A percentile compares a stretch with the other conserved stretches of the same genome.
These are phyloP conservation scores for Grus americana DNA, from an alignment of 2,113 vertebrate genomes.

Conservation along the genomic window DNA sequence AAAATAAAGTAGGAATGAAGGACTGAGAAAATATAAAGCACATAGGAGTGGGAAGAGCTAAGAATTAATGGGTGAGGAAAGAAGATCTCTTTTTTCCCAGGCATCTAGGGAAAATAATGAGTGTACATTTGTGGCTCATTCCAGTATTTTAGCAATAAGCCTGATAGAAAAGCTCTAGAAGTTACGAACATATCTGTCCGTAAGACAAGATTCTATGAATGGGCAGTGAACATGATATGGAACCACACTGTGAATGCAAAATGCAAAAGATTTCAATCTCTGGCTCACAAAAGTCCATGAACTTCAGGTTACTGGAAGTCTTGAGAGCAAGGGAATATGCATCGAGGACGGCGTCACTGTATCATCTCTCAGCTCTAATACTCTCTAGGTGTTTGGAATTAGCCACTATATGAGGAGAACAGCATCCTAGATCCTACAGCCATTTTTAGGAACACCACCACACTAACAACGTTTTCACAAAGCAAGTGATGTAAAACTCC, in stretches of 20 bases:
- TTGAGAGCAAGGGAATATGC: not conserved
- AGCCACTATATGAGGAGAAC: not conserved
- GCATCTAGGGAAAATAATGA: not conserved
- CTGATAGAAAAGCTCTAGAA: not conserved
- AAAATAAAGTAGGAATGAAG: not conserved
- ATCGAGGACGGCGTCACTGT: not conserved
- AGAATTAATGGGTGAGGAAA: not conserved
- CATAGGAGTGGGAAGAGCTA: not conserved
- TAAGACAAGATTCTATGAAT: not conserved
- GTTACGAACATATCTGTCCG: accelerated
- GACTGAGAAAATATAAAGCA: not conserved
- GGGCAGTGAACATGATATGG: not conserved
- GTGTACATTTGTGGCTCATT: not conserved
- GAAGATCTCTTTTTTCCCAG: not conserved
- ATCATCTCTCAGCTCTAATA: not conserved
- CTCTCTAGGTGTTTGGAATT: not conserved
- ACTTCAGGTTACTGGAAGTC: not conserved
- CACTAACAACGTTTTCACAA: not conserved
- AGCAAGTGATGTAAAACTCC: not conserved
- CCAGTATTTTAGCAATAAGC: not conserved
- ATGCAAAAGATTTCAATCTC: not conserved
- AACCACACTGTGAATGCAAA: not conserved
- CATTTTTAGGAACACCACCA: not conserved
- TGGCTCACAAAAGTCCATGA: not conserved
- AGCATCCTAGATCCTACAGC: not conserved